Evolutionary conservation across 1,140 invertebrate species (phyloP).

Genomic region (Drosophila saltans): DNA sequence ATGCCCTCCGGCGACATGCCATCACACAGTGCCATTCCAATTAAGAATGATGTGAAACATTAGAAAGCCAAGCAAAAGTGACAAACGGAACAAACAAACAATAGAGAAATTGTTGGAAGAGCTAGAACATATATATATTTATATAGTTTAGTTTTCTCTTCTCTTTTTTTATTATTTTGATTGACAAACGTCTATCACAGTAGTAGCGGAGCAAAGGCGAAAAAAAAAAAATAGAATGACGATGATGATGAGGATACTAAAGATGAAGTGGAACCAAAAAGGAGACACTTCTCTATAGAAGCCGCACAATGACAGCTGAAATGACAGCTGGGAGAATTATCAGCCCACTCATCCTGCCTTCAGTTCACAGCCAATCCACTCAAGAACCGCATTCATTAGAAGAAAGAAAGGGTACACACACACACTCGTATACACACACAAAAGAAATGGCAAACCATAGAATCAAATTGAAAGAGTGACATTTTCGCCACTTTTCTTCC

Average conservation of each 20-base stretch:
- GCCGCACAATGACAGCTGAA: conserved; percentile 64
- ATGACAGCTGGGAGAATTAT: conserved; percentile 47
- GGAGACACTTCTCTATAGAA: background rate
- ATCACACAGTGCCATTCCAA: conserved; percentile 20
- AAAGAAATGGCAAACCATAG: conserved; percentile 21
- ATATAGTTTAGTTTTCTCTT: conserved; percentile 1
- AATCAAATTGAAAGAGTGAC: conserved; percentile 23
- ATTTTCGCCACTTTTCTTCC: conserved; percentile 11
- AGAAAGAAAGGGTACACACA: conserved; percentile 17
- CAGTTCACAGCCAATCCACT: conserved; percentile 33
- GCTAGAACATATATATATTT: conserved; percentile 45
- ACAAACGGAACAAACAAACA: conserved; percentile 59
- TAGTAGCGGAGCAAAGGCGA: conserved; percentile 22
- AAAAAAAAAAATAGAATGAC: background rate
- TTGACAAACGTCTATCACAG: conserved; percentile 72
- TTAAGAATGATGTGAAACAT: conserved; percentile 45
- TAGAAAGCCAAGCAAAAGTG: conserved; percentile 46
- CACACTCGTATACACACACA: background rate
- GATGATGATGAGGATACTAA: background rate
- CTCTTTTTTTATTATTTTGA: conserved; percentile 45
- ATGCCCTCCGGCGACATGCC: background rate
- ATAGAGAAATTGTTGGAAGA: conserved; percentile 19
- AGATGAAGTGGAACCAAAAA: conserved; percentile 11
- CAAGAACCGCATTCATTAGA: conserved; percentile 19
- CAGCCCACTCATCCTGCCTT: conserved; percentile 26